Evolutionary conservation across 2,797 vertebrate genomes (phyloP), one percentile per base, ranked within the genome.

Genomic region (Lepilemur ruficaudatus): DNA sequence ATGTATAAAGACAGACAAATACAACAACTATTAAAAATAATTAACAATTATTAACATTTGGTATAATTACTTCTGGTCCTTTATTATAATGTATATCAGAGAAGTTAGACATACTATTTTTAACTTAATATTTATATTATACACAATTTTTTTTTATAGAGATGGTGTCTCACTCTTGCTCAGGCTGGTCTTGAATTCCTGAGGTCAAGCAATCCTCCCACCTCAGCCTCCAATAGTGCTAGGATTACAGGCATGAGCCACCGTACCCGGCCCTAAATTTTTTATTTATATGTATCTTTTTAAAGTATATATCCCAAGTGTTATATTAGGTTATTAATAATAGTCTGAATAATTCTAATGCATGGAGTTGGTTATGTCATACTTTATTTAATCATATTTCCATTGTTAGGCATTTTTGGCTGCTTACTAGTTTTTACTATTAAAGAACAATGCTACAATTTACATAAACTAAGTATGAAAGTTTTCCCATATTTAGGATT

Each of bases 361-460:
- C 38, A 69, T 59, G 32, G 79, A 28, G 7, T 73, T 89, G 25
- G 32, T 80, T 87, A 70, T 72, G 4, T 87, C 22, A 87, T 55
- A 76, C 28, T 50, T 83, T 89, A 46, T 83, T 61, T 81, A 81
- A 88, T 52, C 52, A 28, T 57, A 35, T 63, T 6, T 5, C 48
- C 75, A 81, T 61, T 61, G 65, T 79, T 93, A 87, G 86, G 70
- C 14, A 76, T 57, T 83, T 76, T 32, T 10, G 59, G 69, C 50
- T 73, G 43, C n/a, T 83, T 57, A 76, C 69, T 76, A 43, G 13
- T 46, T 89, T 89, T 82, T 38, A 75, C 46, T 75, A 35, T 75
- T 38, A 89, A 89, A 82, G 32, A 89, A 83, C 25, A 87, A 59
- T 83, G 61, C 57, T 78, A 84, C 8, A 93, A 84, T 90, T 89